phyloP scores from a whole-genome alignment of 2,113 vertebrate genomes.

The Rissa tridactyla region DNA sequence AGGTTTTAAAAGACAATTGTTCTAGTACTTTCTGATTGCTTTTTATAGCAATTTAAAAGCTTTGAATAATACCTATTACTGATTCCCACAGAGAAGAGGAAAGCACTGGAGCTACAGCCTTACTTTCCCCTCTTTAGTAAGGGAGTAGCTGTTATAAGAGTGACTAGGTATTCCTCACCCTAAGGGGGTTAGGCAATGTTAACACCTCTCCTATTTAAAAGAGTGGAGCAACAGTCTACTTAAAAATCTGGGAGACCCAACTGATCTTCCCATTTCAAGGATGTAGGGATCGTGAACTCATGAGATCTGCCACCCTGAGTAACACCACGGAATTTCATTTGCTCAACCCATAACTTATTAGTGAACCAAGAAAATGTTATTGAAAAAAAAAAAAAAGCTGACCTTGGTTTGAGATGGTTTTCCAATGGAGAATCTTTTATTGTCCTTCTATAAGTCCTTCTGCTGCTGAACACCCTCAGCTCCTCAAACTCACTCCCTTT shows the following conservation, averaged over 20 bases:
- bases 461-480: background rate
- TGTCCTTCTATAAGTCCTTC: background rate
- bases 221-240: background rate
- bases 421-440: background rate
- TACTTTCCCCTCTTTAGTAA: background rate
- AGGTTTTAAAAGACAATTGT: background rate
- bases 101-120: background rate
- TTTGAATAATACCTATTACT: background rate
- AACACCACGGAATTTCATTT: background rate
- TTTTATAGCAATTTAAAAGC: background rate
- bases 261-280: background rate
- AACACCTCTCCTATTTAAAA: background rate
- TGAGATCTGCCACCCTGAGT: background rate
- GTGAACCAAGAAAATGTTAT: background rate
- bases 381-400: background rate
- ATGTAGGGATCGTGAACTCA: background rate
- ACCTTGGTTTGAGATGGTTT: background rate
- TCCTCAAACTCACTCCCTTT: background rate
- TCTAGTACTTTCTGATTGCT: background rate
- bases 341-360: background rate
- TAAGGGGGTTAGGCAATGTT: background rate
- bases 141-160: background rate
- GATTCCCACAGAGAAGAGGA: background rate
- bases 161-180: background rate
- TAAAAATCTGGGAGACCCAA: background rate